These are phyloP conservation scores for Leucopternis melanops DNA, from an alignment of 2,113 vertebrate genomes.

Conservation along the genomic window DNA sequence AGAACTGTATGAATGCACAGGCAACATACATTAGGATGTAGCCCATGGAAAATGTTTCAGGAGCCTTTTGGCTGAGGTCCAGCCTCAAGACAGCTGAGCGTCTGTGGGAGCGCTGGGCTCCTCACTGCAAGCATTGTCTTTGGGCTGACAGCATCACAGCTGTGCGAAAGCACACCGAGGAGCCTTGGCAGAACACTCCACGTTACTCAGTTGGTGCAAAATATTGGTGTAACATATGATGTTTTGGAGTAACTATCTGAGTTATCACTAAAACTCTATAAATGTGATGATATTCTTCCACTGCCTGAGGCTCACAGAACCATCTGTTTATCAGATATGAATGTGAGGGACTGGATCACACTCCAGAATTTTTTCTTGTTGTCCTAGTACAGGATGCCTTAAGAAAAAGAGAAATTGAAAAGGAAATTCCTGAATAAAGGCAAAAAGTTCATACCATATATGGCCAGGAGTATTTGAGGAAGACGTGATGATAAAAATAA, in stretches of 20 bases:
- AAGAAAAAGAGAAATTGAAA: not conserved
- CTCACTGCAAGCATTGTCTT: constrained; percentile 22
- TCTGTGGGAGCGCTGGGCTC: not conserved
- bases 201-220: constrained; percentile 21
- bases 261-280: not conserved
- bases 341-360: not conserved
- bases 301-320: not conserved
- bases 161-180: not conserved
- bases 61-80: constrained; percentile 3
- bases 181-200: not conserved
- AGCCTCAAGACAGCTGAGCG: not conserved
- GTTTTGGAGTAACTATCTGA: constrained; percentile 1
- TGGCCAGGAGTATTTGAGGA: not conserved
- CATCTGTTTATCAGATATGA: not conserved
- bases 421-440: constrained; percentile 24
- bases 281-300: not conserved
- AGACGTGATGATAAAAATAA: not conserved
- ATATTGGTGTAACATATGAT: not conserved
- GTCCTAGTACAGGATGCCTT: not conserved
- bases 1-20: not conserved
- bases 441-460: constrained; percentile 21
- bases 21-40: not conserved
- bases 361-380: not conserved
- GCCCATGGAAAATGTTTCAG: not conserved
- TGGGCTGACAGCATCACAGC: not conserved